Conservation (phyloP, 2,888 invertebrate genomes). For the Erebia ligea region DNA sequence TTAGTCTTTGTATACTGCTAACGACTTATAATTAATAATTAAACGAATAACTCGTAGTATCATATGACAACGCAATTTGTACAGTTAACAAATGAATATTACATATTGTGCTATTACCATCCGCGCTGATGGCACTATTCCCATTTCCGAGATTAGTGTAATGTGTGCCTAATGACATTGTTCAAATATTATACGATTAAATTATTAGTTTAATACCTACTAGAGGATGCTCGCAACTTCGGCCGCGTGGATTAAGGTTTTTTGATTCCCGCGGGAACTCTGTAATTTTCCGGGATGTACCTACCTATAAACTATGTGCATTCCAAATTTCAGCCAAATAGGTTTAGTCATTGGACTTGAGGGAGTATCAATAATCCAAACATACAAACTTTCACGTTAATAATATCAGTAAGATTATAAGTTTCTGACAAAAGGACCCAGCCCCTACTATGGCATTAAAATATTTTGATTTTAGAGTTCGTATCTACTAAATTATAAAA, state of each 20-base stretch:
- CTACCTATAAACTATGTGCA: too few relatives aligned
- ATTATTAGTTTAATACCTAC: constrained; percentile 15
- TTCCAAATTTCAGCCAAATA: too few relatives aligned
- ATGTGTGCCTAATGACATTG: constrained; percentile 3
- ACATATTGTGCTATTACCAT: constrained; percentile 3
- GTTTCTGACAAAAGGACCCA: neutral
- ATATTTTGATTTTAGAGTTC: too few relatives aligned
- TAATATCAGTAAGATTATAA: neutral
- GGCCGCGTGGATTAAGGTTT: too few relatives aligned
- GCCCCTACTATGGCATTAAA: too few relatives aligned
- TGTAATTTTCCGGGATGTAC: too few relatives aligned
- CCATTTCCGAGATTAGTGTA: constrained; percentile 30
- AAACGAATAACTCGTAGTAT: constrained; percentile 10
- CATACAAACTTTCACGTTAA: too few relatives aligned
- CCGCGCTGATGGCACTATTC: constrained; percentile 28
- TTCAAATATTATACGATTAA: constrained; percentile 20
- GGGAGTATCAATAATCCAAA: too few relatives aligned
- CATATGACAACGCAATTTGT: constrained; percentile 29
- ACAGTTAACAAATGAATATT: constrained; percentile 19
- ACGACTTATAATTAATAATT: neutral
- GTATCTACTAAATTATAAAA: too few relatives aligned
- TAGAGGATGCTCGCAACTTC: too few relatives aligned
- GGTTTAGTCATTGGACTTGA: too few relatives aligned
- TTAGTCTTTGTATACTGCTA: neutral
- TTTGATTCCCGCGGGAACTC: too few relatives aligned